These are phyloP conservation scores for Apodemus agrarius DNA, from an alignment of 2,797 vertebrate genomes.

Conservation along the genomic window DNA sequence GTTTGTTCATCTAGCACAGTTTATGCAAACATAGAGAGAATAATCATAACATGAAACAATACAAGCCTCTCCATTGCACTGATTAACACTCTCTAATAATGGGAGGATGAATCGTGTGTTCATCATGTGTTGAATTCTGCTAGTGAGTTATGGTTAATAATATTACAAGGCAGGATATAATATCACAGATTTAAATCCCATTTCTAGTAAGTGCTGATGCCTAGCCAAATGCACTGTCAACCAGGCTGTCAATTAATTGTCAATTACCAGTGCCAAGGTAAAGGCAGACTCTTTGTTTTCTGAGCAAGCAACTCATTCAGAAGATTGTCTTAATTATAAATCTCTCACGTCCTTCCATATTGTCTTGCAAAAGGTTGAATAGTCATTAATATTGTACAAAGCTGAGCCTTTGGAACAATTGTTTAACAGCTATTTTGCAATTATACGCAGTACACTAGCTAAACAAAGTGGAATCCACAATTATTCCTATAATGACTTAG, in stretches of 20 bases:
- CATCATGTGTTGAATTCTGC: conserved; percentile 45
- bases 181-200: conserved; percentile 60
- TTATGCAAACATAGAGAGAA: conserved; percentile 53
- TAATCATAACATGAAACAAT: conserved; percentile 46
- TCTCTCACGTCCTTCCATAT: conserved; percentile 83
- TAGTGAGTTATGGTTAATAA: conserved; percentile 74
- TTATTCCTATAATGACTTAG: conserved; percentile 88
- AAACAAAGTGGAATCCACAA: conserved; percentile 88
- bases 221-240: conserved; percentile 78
- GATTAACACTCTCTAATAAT: conserved; percentile 31
- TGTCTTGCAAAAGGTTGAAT: conserved; percentile 85
- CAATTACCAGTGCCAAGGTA: conserved; percentile 84
- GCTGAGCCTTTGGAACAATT: conserved; percentile 82
- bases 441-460: conserved; percentile 86
- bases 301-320: conserved; percentile 86
- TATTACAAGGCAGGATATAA: conserved; percentile 70
- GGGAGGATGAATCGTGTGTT: conserved; percentile 64
- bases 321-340: conserved; percentile 88
- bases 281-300: conserved; percentile 86
- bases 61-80: background rate
- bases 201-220: conserved; percentile 68
- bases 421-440: conserved; percentile 86
- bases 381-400: conserved; percentile 85
- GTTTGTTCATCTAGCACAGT: conserved; percentile 42
- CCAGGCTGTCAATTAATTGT: conserved; percentile 83